These are phyloP conservation scores for Sitta europaea DNA, from an alignment of 2,113 vertebrate species.

Conservation along the genomic window DNA sequence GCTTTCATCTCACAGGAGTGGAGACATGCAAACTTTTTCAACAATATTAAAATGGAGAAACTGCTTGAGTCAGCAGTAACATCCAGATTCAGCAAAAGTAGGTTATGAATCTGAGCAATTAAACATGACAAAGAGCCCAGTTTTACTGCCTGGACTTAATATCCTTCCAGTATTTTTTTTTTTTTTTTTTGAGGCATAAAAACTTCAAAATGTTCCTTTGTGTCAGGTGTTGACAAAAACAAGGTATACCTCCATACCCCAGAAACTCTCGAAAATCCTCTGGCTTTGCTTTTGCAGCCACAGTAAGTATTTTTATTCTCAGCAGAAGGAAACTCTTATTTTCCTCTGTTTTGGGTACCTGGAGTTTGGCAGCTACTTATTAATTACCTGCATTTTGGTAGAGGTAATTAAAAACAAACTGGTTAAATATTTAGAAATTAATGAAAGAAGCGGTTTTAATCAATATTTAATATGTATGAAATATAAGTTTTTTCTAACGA, in stretches of 20 bases:
- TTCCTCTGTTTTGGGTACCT: not conserved
- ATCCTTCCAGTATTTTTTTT: constrained; percentile 16
- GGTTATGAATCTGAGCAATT: constrained; percentile 73
- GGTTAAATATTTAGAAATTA: not conserved
- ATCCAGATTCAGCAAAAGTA: constrained; percentile 51
- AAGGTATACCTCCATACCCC: not conserved
- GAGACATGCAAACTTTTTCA: not conserved
- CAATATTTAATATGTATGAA: not conserved
- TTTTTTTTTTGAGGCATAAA: not conserved
- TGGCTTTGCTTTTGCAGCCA: not conserved
- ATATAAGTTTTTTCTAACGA: not conserved
- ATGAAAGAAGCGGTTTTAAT: not conserved
- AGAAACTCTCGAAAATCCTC: not conserved
- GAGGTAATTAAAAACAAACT: not conserved
- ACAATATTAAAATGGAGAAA: constrained; percentile 1
- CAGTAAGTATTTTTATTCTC: not conserved
- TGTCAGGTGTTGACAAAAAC: constrained; percentile 7
- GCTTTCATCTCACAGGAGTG: accelerated
- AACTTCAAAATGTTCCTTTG: constrained; percentile 55
- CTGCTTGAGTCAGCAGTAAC: constrained; percentile 51
- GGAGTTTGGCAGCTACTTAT: not conserved
- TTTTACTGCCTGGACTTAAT: constrained; percentile 61
- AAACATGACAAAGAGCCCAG: constrained; percentile 66
- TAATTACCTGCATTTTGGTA: not conserved
- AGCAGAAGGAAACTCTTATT: not conserved